A percentile compares a stretch with the other conserved stretches of the same genome.
Evolutionary conservation across 2,888 invertebrate genomes (phyloP).

Genomic region (Chalcosyrphus nemorum): DNA sequence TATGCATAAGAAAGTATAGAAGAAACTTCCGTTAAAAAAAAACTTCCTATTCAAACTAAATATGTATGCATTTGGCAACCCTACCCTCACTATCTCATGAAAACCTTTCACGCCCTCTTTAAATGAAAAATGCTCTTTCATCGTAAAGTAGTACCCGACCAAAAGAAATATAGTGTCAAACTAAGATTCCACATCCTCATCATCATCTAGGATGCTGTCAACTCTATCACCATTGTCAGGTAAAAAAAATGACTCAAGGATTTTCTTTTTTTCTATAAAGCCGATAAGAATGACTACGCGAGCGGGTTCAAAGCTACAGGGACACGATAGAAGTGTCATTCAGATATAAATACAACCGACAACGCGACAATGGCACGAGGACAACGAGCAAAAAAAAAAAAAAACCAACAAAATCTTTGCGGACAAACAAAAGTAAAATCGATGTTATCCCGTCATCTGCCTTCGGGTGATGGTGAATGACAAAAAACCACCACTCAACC

Average conservation of each 20-base stretch:
- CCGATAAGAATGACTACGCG: background rate
- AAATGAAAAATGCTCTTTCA: background rate
- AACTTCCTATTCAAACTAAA: too few species aligned
- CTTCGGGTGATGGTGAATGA: background rate
- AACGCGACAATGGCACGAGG: background rate
- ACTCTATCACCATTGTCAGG: conserved; percentile 43
- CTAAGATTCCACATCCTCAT: conserved; percentile 23
- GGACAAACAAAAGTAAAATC: conserved; percentile 19
- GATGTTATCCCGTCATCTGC: conserved; percentile 53
- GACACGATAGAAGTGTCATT: conserved; percentile 13
- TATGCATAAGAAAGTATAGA: too few species aligned
- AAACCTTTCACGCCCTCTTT: background rate
- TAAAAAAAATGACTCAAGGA: conserved; percentile 18
- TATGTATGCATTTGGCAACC: background rate
- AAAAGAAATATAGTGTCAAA: conserved; percentile 28
- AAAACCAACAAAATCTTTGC: background rate
- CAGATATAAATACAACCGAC: conserved; percentile 13
- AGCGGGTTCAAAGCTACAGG: background rate
- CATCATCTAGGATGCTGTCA: conserved; percentile 31
- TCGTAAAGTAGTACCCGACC: background rate
- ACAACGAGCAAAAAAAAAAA: background rate
- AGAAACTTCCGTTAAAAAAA: too few species aligned
- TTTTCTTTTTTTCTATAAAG: background rate
- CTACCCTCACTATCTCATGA: background rate
- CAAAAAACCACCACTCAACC: background rate